These are phyloP conservation scores for Epinotia ramella DNA, from an alignment of 2,888 invertebrate genomes.

Conservation along the genomic window DNA sequence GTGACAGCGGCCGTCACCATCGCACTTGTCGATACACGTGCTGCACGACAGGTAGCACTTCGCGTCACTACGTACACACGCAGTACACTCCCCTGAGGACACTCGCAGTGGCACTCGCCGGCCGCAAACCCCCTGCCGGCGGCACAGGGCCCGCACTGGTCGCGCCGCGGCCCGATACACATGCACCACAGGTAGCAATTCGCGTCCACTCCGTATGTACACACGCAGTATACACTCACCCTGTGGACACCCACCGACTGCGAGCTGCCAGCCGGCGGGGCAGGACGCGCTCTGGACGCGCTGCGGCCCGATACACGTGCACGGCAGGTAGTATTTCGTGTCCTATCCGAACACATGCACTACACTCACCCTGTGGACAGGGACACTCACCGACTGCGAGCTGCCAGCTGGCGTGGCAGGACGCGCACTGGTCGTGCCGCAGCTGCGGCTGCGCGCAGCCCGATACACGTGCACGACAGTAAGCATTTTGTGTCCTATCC, in stretches of 20 bases:
- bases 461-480: constrained; percentile 61
- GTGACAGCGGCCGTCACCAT: too few relatives aligned
- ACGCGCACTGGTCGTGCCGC: too few relatives aligned
- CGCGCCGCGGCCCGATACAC: constrained; percentile 67
- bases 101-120: constrained; percentile 93
- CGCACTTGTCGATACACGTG: too few relatives aligned
- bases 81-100: constrained; percentile 52
- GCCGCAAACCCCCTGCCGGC: constrained; percentile 92
- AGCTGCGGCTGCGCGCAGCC: too few relatives aligned
- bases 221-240: constrained; percentile 53
- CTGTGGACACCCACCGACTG: constrained; percentile 88
- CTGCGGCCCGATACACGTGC: too few relatives aligned
- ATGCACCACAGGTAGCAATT: constrained; percentile 88
- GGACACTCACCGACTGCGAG: too few relatives aligned
- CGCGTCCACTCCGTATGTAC: constrained; percentile 63
- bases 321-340: too few relatives aligned
- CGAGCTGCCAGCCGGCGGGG: constrained; percentile 91
- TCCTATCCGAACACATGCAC: too few relatives aligned
- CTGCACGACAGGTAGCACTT: too few relatives aligned
- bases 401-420: too few relatives aligned
- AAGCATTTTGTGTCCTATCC: constrained; percentile 88
- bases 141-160: constrained; percentile 75
- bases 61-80: too few relatives aligned
- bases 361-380: constrained; percentile 64
- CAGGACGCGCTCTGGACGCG: constrained; percentile 57